phyloP scores from a whole-genome alignment of 2,797 vertebrate species.

The Centropyge bicolor region DNA sequence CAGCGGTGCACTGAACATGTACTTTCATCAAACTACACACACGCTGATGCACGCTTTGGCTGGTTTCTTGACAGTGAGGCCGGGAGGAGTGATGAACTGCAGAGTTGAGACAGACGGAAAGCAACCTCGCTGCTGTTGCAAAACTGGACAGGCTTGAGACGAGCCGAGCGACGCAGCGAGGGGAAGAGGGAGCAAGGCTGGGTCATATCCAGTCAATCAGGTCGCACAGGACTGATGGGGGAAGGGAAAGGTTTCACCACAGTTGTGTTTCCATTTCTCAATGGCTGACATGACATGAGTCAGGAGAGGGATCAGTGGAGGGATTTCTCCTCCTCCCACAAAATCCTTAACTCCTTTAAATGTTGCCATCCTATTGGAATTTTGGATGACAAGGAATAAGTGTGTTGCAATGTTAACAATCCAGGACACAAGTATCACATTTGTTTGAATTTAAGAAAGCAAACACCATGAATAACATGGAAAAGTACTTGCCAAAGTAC shows the following conservation, averaged over 20 bases:
- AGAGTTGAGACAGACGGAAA: conserved; percentile 12
- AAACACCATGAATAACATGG: neutral
- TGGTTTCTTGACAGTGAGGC: conserved; percentile 19
- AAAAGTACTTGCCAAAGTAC: neutral
- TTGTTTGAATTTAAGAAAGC: neutral
- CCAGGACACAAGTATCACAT: neutral
- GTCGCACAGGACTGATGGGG: conserved; percentile 52
- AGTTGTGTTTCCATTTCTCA: conserved; percentile 23
- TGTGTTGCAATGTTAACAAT: neutral
- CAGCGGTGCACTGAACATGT: neutral
- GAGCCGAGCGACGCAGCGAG: conserved; percentile 23
- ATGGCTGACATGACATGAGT: conserved; percentile 38
- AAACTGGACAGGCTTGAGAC: conserved; percentile 65
- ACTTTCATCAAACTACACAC: conserved; percentile 11
- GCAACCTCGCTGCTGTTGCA: conserved; percentile 53
- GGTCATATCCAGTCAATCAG: conserved; percentile 75
- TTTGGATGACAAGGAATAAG: neutral
- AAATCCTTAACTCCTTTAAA: neutral
- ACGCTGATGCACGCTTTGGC: conserved; percentile 5
- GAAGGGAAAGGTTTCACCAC: conserved; percentile 38
- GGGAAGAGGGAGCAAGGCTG: conserved; percentile 33
- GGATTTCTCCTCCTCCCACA: neutral
- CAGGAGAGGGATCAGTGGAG: conserved; percentile 1
- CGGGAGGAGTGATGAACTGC: conserved; percentile 1
- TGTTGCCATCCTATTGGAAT: neutral